Conservation (phyloP, 2,113 vertebrate genomes). For the Eretmochelys imbricata region DNA sequence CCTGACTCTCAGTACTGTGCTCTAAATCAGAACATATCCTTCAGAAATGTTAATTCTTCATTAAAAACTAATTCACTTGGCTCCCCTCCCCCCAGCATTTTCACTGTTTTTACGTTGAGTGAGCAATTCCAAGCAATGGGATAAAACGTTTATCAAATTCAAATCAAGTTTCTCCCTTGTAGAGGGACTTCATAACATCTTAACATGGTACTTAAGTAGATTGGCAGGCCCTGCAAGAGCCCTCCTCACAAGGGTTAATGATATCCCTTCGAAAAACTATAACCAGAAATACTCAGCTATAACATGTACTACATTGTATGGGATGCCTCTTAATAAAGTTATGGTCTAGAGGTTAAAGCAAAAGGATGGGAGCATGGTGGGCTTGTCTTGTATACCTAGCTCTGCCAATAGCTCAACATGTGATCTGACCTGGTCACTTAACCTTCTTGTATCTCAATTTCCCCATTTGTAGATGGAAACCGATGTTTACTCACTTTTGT, state of each 20-base stretch:
- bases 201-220: accelerated
- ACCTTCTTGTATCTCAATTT: neutral
- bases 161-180: neutral
- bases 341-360: neutral
- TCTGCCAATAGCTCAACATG: neutral
- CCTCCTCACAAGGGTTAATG: neutral
- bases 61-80: too few species aligned
- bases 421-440: neutral
- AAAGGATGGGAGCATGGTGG: neutral
- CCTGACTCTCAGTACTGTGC: constrained; percentile 35
- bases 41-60: too few species aligned
- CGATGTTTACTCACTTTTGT: neutral
- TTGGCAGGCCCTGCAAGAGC: neutral
- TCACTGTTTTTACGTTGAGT: neutral
- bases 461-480: neutral
- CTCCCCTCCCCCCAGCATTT: neutral
- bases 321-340: neutral
- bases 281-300: neutral
- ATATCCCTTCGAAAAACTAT: neutral
- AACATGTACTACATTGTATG: accelerated
- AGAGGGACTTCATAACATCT: neutral
- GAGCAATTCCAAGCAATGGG: neutral
- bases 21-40: neutral
- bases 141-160: neutral
- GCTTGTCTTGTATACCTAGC: neutral